These are phyloP conservation scores for Muscicapa adusta DNA, from an alignment of 2,113 vertebrate genomes.

Conservation along the genomic window DNA sequence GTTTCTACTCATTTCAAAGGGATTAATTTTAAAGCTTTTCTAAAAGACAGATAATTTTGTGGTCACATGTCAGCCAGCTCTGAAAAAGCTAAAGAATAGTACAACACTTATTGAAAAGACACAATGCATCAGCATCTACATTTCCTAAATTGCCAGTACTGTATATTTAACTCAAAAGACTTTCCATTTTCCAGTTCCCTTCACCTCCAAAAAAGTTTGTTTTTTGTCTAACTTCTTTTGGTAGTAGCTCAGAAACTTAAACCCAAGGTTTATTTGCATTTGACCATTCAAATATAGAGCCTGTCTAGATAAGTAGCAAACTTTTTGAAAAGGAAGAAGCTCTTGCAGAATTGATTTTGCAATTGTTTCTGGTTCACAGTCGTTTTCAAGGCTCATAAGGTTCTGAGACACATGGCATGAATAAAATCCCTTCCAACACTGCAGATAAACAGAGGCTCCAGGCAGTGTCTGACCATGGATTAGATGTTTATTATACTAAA, in stretches of 20 bases:
- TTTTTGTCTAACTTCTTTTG: neutral
- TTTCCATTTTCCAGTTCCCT: neutral
- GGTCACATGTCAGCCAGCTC: neutral
- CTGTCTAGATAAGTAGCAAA: neutral
- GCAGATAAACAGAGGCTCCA: conserved; percentile 8
- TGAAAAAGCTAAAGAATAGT: neutral
- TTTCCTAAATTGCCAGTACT: neutral
- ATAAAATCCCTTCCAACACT: neutral
- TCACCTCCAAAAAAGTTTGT: neutral
- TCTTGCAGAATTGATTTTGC: neutral
- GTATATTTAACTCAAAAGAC: neutral
- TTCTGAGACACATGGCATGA: neutral
- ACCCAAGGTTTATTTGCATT: neutral
- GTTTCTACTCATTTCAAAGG: neutral
- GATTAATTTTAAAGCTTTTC: neutral
- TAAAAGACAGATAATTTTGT: neutral
- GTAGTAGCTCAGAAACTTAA: neutral
- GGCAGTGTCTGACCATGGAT: neutral
- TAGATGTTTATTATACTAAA: conserved; percentile 6
- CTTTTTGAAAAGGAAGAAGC: neutral
- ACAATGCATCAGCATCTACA: neutral
- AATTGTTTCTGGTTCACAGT: neutral
- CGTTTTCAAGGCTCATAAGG: neutral
- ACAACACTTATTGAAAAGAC: neutral
- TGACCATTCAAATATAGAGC: neutral